Percentiles rank a stretch among this genome's conserved stretches.
phyloP scores from a whole-genome alignment of 1,140 invertebrate genomes.

The Chrysopa pallens region DNA sequence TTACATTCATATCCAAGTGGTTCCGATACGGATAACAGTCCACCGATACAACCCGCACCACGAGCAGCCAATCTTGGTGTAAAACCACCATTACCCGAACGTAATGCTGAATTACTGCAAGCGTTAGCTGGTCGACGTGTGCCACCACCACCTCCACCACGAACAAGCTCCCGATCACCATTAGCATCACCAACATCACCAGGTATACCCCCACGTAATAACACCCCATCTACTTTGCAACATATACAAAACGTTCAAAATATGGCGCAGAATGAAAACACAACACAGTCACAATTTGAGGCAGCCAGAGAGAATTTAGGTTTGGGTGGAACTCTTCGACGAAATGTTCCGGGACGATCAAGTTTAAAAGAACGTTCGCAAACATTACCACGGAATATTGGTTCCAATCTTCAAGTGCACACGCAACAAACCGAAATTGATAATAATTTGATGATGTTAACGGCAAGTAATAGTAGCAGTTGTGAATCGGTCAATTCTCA shows the following conservation, averaged over 20 bases:
- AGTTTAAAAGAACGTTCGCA: slow-evolving; percentile 21
- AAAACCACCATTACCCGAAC: slow-evolving; percentile 60
- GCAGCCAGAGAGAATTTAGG: slow-evolving; percentile 20
- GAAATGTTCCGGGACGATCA: slow-evolving; percentile 18
- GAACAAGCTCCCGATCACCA: slow-evolving; percentile 64
- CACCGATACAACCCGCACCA: slow-evolving; percentile 34
- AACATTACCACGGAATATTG: slow-evolving; percentile 20
- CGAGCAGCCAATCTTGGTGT: slow-evolving; percentile 24
- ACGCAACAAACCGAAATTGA: slow-evolving; percentile 13
- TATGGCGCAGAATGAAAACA: slow-evolving; percentile 12
- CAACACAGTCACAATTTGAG: slow-evolving; percentile 19
- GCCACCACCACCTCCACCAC: slow-evolving; percentile 70
- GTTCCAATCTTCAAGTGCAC: slow-evolving; percentile 19
- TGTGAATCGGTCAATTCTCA: slow-evolving; percentile 64
- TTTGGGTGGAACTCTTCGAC: slow-evolving; percentile 14
- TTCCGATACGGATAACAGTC: slow-evolving; percentile 50
- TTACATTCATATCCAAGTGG: slow-evolving; percentile 58
- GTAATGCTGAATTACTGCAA: slow-evolving; percentile 48
- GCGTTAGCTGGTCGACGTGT: slow-evolving; percentile 45
- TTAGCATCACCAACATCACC: slow-evolving; percentile 59
- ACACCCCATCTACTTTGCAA: slow-evolving; percentile 17
- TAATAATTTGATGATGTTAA: slow-evolving; percentile 14
- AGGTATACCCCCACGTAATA: slow-evolving; percentile 31
- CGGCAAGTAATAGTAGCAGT: slow-evolving; percentile 41
- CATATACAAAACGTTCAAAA: slow-evolving; percentile 21